Conservation (phyloP, 1,140 invertebrate species). For the Formica exsecta region DNA sequence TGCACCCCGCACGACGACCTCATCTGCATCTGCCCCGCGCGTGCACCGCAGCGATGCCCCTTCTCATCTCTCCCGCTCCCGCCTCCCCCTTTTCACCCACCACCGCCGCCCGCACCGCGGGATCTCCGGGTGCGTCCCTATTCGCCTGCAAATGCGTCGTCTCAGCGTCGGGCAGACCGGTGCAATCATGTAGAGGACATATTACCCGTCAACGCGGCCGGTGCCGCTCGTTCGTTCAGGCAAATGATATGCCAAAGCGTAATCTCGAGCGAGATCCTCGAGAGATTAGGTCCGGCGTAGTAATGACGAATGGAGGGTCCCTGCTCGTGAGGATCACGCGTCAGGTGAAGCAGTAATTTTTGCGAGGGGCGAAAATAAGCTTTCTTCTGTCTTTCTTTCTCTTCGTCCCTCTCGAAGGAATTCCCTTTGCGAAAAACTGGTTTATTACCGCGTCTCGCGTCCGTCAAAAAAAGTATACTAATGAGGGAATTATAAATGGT, state of each 20-base stretch:
- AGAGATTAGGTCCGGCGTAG: constrained; percentile 81
- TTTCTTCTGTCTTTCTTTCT: background rate
- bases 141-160: constrained; percentile 76
- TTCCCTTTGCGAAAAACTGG: background rate
- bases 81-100: constrained; percentile 29
- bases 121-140: constrained; percentile 70
- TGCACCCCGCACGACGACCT: constrained; percentile 78
- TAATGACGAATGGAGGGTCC: constrained; percentile 79
- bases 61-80: constrained; percentile 23
- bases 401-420: background rate
- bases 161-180: constrained; percentile 77
- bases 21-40: constrained; percentile 82
- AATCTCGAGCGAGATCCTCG: constrained; percentile 83
- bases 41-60: constrained; percentile 46
- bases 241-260: constrained; percentile 86
- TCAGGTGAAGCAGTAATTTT: constrained; percentile 68
- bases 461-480: background rate
- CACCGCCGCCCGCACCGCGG: constrained; percentile 65
- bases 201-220: constrained; percentile 85
- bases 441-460: constrained; percentile 1
- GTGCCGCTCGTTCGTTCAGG: constrained; percentile 84
- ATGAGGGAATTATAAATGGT: background rate
- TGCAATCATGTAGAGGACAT: constrained; percentile 85
- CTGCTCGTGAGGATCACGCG: constrained; percentile 54
- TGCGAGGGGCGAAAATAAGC: constrained; percentile 13